Evolutionary conservation across 1,140 invertebrate species (phyloP).

Genomic region (Dufourea novaeangliae): DNA sequence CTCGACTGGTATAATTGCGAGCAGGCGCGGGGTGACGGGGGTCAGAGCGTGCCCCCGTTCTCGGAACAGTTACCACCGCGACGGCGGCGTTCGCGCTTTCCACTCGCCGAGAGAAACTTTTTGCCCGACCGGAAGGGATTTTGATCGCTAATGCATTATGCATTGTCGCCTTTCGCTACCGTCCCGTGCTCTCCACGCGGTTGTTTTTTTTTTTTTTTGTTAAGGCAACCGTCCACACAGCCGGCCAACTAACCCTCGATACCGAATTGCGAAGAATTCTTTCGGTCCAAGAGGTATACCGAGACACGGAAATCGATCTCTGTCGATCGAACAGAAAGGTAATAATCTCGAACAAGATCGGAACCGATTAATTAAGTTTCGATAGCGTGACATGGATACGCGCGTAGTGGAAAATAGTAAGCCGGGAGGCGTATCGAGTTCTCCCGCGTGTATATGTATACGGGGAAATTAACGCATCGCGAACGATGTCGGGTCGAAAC

Average conservation of each 20-base stretch:
- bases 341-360: background rate
- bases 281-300: background rate
- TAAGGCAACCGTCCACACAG: background rate
- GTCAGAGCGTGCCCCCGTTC: background rate
- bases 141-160: slow-evolving; percentile 13
- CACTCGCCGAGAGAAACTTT: background rate
- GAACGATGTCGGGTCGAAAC: background rate
- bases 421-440: too few species aligned
- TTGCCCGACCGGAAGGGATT: background rate
- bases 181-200: background rate
- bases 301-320: too few species aligned
- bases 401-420: background rate
- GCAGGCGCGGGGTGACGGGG: background rate
- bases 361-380: background rate
- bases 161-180: background rate
- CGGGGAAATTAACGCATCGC: background rate
- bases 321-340: background rate
- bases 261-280: background rate
- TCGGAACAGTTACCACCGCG: background rate
- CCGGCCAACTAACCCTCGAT: background rate
- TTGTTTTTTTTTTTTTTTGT: background rate
- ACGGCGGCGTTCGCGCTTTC: background rate
- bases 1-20: slow-evolving; percentile 21
- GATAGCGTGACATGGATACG: background rate
- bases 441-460: too few species aligned